Conservation (phyloP, 2,797 vertebrate species). For the Delichon dasypus region DNA sequence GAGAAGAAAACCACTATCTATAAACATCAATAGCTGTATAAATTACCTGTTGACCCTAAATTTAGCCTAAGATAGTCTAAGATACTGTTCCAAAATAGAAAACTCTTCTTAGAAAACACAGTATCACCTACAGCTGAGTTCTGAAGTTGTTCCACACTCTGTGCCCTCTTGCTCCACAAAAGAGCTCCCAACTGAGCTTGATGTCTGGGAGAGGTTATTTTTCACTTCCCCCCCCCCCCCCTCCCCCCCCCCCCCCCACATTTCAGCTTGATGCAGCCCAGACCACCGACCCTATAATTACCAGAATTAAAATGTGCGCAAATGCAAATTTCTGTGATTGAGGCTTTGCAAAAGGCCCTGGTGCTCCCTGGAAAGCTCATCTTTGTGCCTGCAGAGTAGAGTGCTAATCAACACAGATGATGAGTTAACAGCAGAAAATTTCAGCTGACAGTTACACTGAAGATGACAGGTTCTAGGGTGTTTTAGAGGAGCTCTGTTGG, state of each 20-base stretch:
- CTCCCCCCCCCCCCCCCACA: not conserved
- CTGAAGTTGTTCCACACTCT: not conserved
- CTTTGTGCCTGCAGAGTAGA: not conserved
- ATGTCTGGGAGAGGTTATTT: not conserved
- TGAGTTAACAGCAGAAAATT: not conserved
- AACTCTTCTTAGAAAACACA: not conserved
- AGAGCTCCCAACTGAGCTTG: not conserved
- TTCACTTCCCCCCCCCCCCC: too few relatives aligned
- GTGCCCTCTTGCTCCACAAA: not conserved
- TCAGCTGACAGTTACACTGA: not conserved
- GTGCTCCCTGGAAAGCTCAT: not conserved
- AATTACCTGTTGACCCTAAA: not conserved
- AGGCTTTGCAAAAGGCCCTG: not conserved
- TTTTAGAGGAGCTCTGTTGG: not conserved
- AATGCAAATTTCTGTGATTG: not conserved
- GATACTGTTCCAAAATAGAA: not conserved
- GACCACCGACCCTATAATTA: not conserved
- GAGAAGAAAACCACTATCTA: not conserved
- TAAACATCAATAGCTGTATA: not conserved
- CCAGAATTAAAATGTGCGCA: not conserved
- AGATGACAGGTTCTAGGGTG: not conserved
- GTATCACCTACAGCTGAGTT: not conserved
- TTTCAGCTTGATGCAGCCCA: not conserved
- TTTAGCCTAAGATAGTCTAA: not conserved
- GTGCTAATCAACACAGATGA: conserved; percentile 11